Evolutionary conservation across 1,140 invertebrate genomes (phyloP).

Genomic region (Hyles vespertilio): DNA sequence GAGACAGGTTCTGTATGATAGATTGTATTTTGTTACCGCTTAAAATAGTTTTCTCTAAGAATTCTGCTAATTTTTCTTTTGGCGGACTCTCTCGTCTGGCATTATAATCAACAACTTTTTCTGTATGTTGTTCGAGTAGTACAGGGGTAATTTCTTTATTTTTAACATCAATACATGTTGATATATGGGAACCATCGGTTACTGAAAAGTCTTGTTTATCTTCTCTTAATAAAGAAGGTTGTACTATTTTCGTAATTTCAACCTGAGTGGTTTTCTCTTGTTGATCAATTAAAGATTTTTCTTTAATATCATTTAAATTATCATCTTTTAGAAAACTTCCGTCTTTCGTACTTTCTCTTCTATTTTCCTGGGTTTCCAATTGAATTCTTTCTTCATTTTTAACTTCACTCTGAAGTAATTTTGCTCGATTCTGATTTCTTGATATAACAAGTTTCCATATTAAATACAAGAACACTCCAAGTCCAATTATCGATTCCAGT

Average conservation of each 20-base stretch:
- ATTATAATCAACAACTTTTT: constrained; percentile 29
- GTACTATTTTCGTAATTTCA: no score
- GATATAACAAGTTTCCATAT: constrained; percentile 53
- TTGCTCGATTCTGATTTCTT: constrained; percentile 15
- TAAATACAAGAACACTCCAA: constrained; percentile 42
- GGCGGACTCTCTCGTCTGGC: constrained; percentile 63
- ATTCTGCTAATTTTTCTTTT: constrained; percentile 61
- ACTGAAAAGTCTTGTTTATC: no score
- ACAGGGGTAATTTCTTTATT: constrained; percentile 34
- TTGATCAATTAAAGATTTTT: neutral
- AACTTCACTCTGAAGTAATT: neutral
- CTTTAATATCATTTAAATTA: neutral
- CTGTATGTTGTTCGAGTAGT: constrained; percentile 32
- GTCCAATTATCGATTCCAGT: constrained; percentile 48
- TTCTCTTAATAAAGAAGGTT: no score
- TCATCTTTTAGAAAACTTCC: no score
- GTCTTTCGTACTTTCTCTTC: neutral
- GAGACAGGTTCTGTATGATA: constrained; percentile 63
- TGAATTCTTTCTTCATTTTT: neutral
- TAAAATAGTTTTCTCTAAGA: constrained; percentile 65
- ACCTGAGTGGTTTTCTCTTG: no score
- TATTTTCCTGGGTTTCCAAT: neutral
- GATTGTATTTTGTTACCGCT: constrained; percentile 66
- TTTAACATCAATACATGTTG: neutral
- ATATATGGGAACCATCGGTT: no score